A percentile compares a stretch with the other conserved stretches of the same genome.
Evolutionary conservation across 2,113 vertebrate genomes (phyloP).

Genomic region (Myotis lucifugus): DNA sequence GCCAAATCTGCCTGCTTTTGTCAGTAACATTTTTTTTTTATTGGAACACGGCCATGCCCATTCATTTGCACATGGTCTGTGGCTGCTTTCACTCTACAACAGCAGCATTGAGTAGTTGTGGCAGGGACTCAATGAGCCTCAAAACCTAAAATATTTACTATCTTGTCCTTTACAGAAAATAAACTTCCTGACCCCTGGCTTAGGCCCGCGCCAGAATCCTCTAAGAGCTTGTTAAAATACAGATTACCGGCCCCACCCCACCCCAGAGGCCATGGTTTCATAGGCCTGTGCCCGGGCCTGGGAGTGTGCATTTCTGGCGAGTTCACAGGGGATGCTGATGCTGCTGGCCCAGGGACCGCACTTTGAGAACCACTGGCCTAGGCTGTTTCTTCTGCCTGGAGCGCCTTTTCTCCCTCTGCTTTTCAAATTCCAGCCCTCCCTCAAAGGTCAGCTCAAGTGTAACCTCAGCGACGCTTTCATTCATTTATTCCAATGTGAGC

Average conservation of each 20-base stretch:
- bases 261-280: not conserved
- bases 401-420: not conserved
- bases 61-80: not conserved
- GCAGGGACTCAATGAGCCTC: not conserved
- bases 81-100: not conserved
- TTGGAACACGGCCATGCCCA: not conserved
- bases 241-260: not conserved
- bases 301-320: not conserved
- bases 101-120: not conserved
- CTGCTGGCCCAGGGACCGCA: not conserved
- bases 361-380: not conserved
- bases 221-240: not conserved
- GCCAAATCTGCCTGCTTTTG: not conserved
- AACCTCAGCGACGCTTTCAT: not conserved
- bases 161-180: not conserved
- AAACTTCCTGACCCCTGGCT: not conserved
- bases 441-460: not conserved
- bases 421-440: not conserved
- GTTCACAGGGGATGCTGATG: not conserved
- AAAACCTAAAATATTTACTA: not conserved
- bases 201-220: not conserved
- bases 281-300: not conserved
- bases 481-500: not conserved
- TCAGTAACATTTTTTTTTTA: not conserved
- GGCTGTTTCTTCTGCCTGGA: not conserved